Percentiles rank a stretch among this genome's conserved stretches.
Evolutionary conservation across 23 tunicate genomes (phyloP).

Genomic region (Oikopleura vanhoeffeni): DNA sequence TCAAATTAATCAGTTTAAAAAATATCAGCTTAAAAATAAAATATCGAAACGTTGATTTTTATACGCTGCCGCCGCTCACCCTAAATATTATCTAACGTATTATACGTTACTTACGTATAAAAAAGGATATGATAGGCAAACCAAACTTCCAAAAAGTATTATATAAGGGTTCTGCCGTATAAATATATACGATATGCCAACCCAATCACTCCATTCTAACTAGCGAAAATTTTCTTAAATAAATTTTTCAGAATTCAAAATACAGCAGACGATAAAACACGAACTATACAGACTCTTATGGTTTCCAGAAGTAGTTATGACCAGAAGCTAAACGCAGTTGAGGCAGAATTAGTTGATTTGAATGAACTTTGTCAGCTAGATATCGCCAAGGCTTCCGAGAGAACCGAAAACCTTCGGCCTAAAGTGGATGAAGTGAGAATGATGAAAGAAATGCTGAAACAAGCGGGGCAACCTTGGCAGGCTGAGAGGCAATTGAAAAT

Average conservation of each 20-base stretch:
- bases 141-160: no score
- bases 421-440: conserved; percentile 34
- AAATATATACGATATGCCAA: background rate
- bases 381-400: background rate
- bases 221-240: background rate
- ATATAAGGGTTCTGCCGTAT: no score
- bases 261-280: conserved; percentile 47
- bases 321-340: conserved; percentile 28
- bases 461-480: conserved; percentile 95
- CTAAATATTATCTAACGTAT: no score
- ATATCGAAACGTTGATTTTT: no score
- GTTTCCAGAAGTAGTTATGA: conserved; percentile 33
- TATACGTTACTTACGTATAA: no score
- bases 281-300: conserved; percentile 38
- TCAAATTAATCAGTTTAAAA: no score
- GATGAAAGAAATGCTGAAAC: conserved; percentile 67
- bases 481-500: conserved; percentile 74
- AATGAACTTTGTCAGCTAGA: conserved; percentile 25
- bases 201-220: background rate
- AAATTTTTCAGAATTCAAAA: conserved; percentile 39
- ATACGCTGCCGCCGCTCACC: no score
- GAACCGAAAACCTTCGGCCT: conserved; percentile 56
- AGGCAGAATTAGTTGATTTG: conserved; percentile 30
- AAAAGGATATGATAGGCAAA: no score
- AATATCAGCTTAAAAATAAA: no score